These are phyloP conservation scores for Anhinga anhinga DNA, from an alignment of 2,113 vertebrate genomes.

Conservation along the genomic window DNA sequence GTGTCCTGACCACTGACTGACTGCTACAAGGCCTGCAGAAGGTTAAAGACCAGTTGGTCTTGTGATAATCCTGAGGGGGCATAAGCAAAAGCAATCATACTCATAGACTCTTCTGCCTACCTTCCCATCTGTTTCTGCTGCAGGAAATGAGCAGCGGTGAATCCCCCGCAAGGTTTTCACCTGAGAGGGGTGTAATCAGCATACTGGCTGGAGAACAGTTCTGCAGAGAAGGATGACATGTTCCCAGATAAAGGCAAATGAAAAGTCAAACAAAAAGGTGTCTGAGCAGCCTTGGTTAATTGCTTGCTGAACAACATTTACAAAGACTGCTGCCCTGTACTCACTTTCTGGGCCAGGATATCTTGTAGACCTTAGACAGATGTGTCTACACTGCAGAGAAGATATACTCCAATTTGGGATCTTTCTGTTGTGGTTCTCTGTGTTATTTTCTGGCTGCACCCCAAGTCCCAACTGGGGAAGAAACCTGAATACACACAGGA, in stretches of 20 bases:
- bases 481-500: not conserved
- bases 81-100: not conserved
- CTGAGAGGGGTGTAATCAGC: fast-evolving
- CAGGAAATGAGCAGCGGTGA: not conserved
- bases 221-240: not conserved
- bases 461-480: not conserved
- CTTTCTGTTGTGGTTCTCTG: not conserved
- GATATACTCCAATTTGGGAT: not conserved
- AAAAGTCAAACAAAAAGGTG: not conserved
- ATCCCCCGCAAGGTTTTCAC: not conserved
- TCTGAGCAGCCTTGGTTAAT: not conserved
- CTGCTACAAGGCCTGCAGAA: not conserved
- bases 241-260: not conserved
- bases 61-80: not conserved
- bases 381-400: not conserved
- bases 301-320: not conserved
- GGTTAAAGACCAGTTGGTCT: not conserved
- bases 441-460: not conserved
- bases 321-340: not conserved
- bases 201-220: not conserved
- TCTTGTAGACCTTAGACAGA: not conserved
- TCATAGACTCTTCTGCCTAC: not conserved
- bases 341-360: not conserved
- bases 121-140: not conserved
- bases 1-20: not conserved